Percentiles rank a stretch among this genome's conserved stretches.
These are phyloP conservation scores for Porites rus DNA, from an alignment of 92 coral and sea anemone genomes.

Conservation along the genomic window DNA sequence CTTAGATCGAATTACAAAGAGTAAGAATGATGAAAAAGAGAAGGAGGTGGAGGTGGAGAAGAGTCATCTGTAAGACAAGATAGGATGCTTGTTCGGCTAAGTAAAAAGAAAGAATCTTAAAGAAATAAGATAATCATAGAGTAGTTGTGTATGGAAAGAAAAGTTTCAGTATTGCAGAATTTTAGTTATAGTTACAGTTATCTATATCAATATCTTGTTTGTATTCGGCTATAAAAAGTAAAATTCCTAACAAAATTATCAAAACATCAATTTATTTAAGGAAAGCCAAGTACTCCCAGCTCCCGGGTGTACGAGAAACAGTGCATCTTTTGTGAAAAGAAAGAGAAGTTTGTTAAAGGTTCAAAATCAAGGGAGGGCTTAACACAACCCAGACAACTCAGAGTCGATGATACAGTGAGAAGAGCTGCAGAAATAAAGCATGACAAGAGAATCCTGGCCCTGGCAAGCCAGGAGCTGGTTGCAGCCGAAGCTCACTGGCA, in stretches of 20 bases:
- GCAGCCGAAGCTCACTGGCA: slow-evolving; percentile 54
- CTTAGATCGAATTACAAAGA: slow-evolving; percentile 40
- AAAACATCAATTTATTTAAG: slow-evolving; percentile 36
- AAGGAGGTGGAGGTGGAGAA: slow-evolving; percentile 33
- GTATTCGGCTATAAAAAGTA: too few relatives aligned
- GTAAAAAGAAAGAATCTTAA: too few relatives aligned
- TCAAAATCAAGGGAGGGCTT: slow-evolving; percentile 38
- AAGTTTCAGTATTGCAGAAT: slow-evolving; percentile 2
- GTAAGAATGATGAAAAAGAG: slow-evolving; percentile 33
- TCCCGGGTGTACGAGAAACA: slow-evolving; percentile 32
- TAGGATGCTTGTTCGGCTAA: too few relatives aligned
- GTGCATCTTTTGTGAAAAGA: slow-evolving; percentile 28
- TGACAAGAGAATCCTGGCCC: slow-evolving; percentile 27
- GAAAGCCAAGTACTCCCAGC: slow-evolving; percentile 25
- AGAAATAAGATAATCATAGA: too few relatives aligned
- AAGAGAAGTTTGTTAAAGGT: slow-evolving; percentile 37
- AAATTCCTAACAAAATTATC: background rate
- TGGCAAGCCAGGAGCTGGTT: slow-evolving; percentile 37
- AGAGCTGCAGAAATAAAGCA: slow-evolving; percentile 37
- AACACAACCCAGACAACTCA: slow-evolving; percentile 45
- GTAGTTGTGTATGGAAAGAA: background rate
- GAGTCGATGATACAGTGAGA: slow-evolving; percentile 35
- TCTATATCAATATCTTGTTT: background rate
- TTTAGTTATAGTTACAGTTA: slow-evolving; percentile 8
- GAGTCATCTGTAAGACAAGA: slow-evolving; percentile 10